Evolutionary conservation across 92 coral and sea anemone species (phyloP).

Genomic region (Epizoanthus illoricatus): DNA sequence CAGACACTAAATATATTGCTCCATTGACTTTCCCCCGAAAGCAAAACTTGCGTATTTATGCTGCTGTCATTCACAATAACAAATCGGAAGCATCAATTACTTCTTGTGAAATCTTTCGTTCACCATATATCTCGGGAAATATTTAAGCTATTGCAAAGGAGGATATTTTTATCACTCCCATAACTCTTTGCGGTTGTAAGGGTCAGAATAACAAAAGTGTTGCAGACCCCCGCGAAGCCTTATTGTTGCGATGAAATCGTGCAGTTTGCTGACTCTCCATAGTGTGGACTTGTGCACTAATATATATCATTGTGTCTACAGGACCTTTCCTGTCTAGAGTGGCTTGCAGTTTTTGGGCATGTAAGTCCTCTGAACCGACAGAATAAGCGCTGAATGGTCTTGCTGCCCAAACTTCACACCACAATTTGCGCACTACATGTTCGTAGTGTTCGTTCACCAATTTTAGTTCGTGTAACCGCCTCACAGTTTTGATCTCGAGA

Average conservation of each 20-base stretch:
- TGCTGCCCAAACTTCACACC: not conserved
- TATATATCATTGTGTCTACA: not conserved
- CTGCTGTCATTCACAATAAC: no score
- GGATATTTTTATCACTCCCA: not conserved
- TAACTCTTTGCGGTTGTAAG: not conserved
- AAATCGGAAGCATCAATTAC: no score
- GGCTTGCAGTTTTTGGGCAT: no score
- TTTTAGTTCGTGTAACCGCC: not conserved
- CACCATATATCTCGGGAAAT: no score
- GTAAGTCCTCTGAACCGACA: no score
- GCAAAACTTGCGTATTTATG: no score
- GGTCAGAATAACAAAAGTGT: not conserved
- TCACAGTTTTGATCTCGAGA: conserved; percentile 22
- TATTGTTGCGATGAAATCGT: not conserved
- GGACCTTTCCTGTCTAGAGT: not conserved
- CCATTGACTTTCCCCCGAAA: no score
- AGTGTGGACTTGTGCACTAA: not conserved
- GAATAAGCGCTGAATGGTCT: no score
- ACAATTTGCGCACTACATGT: not conserved
- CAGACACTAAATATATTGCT: no score
- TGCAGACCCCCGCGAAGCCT: not conserved
- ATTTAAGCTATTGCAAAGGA: not conserved
- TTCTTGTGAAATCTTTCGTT: no score
- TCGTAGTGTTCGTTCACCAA: not conserved
- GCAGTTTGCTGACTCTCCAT: not conserved